phyloP scores from a whole-genome alignment of 2,113 vertebrate genomes.

The Ciconia boyciana region DNA sequence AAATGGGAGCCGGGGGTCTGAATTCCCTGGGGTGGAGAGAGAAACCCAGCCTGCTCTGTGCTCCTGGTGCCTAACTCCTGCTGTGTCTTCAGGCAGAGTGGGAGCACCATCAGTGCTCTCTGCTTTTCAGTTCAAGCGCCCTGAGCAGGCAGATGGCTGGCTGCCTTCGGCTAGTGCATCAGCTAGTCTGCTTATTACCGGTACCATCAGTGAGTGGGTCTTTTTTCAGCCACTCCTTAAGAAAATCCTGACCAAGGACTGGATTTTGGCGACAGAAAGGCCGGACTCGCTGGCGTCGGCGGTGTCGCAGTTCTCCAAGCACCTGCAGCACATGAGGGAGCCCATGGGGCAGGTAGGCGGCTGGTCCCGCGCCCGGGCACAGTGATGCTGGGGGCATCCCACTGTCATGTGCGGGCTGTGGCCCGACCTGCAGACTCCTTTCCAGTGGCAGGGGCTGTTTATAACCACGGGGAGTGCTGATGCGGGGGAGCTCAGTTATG shows the following conservation, averaged over 20 bases:
- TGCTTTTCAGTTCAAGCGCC: not conserved
- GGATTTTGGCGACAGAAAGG: slow-evolving; percentile 41
- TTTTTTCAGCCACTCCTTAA: slow-evolving; percentile 69
- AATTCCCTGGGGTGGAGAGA: not conserved
- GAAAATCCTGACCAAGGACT: slow-evolving; percentile 62
- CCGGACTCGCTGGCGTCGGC: not conserved
- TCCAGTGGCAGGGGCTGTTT: fast-evolving
- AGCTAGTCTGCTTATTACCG: not conserved
- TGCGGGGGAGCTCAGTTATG: not conserved
- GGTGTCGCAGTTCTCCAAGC: slow-evolving; percentile 7
- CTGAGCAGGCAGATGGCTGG: not conserved
- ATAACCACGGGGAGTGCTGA: not conserved
- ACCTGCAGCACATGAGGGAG: slow-evolving; percentile 48
- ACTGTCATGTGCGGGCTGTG: not conserved
- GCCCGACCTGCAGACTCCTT: not conserved
- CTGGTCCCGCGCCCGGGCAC: fast-evolving
- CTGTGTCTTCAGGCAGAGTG: not conserved
- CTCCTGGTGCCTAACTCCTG: not conserved
- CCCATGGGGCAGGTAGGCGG: slow-evolving; percentile 57
- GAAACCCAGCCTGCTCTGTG: not conserved
- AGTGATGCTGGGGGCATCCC: not conserved
- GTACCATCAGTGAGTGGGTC: not conserved
- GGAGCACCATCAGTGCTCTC: not conserved
- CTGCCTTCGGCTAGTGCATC: not conserved
- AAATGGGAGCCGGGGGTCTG: not conserved